These are phyloP conservation scores for Pseudorhiza aurosa DNA, from an alignment of 30 jellyfish, hydroid and myxozoan species.

Conservation along the genomic window DNA sequence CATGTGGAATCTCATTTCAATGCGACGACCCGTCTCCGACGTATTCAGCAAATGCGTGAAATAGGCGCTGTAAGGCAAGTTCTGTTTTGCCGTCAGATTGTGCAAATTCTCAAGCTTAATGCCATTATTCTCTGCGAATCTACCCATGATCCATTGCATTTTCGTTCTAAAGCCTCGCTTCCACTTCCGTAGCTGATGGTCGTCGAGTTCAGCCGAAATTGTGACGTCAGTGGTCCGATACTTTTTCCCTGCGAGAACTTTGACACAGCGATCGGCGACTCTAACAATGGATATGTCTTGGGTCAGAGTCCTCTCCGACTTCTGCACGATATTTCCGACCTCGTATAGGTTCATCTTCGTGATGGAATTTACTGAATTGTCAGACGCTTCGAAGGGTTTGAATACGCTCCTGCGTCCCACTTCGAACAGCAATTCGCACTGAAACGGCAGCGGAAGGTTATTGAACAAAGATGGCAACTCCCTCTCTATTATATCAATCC, in stretches of 20 bases:
- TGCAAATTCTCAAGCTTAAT: conserved; percentile 52
- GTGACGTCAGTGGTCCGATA: conserved; percentile 43
- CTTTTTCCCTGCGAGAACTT: conserved; percentile 69
- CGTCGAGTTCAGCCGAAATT: conserved; percentile 15
- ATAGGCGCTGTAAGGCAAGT: conserved; percentile 77
- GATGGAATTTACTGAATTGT: conserved; percentile 39
- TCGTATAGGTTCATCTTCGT: conserved; percentile 54
- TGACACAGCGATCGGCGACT: conserved; percentile 65
- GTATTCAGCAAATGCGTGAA: conserved; percentile 53
- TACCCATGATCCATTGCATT: conserved; percentile 73
- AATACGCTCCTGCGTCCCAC: conserved; percentile 58
- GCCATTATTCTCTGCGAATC: conserved; percentile 62
- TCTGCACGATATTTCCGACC: conserved; percentile 56
- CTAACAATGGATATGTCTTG: conserved; percentile 27
- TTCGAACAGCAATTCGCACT: conserved; percentile 63
- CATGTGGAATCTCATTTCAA: conserved; percentile 61
- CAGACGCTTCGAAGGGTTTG: conserved; percentile 10
- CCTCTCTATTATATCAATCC: conserved; percentile 1
- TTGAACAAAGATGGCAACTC: conserved; percentile 53
- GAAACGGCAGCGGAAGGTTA: conserved; percentile 72
- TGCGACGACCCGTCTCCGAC: conserved; percentile 6
- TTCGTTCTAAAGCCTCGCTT: conserved; percentile 34
- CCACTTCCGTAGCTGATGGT: conserved; percentile 30
- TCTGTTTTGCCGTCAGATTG: conserved; percentile 39
- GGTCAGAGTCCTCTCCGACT: conserved; percentile 48